phyloP scores from a whole-genome alignment of 2,888 invertebrate species.

The Microctonus brassicae region DNA sequence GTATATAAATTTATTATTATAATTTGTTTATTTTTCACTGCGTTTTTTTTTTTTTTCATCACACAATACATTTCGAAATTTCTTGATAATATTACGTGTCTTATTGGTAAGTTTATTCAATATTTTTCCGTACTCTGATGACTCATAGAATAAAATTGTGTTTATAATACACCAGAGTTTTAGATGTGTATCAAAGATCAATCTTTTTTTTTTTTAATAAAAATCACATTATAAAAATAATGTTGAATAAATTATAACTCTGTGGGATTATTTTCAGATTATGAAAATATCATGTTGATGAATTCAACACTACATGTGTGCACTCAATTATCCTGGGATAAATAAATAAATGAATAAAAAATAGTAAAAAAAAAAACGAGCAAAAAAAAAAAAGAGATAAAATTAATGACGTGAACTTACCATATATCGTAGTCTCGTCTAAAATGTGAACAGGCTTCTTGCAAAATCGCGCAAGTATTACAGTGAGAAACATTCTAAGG shows the following conservation, averaged over 20 bases:
- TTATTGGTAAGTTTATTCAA: neutral
- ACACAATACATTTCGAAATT: neutral
- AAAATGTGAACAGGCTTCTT: conserved; percentile 77
- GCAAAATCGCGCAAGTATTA: conserved; percentile 76
- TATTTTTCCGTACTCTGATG: neutral
- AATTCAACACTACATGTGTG: too few species aligned
- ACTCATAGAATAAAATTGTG: neutral
- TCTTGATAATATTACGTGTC: neutral
- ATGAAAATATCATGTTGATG: too few species aligned
- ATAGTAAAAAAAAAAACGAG: neutral
- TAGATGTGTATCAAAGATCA: conserved; percentile 12
- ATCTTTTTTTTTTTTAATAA: neutral
- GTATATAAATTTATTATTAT: neutral
- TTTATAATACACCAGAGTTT: neutral
- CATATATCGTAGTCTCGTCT: conserved; percentile 78
- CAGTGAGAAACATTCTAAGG: conserved; percentile 77
- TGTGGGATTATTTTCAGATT: too few species aligned
- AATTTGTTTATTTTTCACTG: neutral
- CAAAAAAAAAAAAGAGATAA: neutral
- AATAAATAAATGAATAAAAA: neutral
- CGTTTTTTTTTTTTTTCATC: neutral
- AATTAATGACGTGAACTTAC: conserved; percentile 69
- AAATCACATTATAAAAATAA: too few species aligned
- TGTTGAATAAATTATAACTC: too few species aligned
- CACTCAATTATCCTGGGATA: too few species aligned